These are phyloP conservation scores for Cepaea nemoralis DNA, from an alignment of 1,140 invertebrate species.

Conservation along the genomic window DNA sequence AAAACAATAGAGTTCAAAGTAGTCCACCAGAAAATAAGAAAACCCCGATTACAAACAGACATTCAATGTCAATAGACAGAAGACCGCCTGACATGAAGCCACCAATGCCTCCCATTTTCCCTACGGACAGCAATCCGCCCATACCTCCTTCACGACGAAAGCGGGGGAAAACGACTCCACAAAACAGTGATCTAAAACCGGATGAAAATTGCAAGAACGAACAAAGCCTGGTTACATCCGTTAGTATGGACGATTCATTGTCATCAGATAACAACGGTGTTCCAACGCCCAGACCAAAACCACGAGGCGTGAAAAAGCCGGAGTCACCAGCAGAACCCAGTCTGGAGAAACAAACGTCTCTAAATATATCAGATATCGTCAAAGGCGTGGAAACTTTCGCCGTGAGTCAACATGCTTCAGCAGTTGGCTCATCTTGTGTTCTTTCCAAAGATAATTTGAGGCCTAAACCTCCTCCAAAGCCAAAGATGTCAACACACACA, in stretches of 20 bases:
- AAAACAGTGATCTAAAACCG: neutral
- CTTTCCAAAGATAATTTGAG: neutral
- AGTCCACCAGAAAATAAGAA: neutral
- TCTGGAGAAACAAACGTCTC: neutral
- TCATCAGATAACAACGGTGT: neutral
- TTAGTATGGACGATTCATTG: neutral
- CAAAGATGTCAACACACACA: neutral
- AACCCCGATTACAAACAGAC: neutral
- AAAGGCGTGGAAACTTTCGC: neutral
- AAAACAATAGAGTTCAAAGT: neutral
- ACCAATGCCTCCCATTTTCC: neutral
- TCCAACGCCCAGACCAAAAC: neutral
- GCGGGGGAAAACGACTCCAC: neutral
- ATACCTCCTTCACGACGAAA: neutral
- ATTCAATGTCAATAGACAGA: neutral
- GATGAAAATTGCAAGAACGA: neutral
- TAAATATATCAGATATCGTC: neutral
- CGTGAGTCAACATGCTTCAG: neutral
- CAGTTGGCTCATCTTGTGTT: neutral
- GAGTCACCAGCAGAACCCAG: neutral
- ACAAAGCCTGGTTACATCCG: neutral
- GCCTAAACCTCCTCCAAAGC: conserved; percentile 4
- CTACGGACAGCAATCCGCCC: neutral
- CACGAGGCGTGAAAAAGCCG: neutral
- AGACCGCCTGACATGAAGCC: neutral